A percentile compares a stretch with the other conserved stretches of the same genome.
Evolutionary conservation across 2,797 vertebrate genomes (phyloP).

Genomic region (Sparus aurata): DNA sequence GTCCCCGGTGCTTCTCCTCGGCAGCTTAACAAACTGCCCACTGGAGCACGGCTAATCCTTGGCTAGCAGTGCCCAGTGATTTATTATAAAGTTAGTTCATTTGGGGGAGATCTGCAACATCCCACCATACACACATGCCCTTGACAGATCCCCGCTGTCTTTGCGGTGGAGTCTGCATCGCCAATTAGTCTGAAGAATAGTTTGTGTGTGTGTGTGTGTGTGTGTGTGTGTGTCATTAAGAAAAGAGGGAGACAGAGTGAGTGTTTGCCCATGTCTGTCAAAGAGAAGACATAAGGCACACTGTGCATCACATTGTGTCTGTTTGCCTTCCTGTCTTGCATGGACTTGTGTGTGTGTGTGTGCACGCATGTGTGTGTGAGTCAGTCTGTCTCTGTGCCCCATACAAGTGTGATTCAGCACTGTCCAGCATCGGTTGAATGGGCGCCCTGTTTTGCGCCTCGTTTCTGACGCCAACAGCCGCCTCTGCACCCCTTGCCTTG

Average conservation of each 20-base stretch:
- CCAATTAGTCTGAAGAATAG: constrained; percentile 65
- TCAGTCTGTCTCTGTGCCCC: constrained; percentile 53
- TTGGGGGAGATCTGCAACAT: constrained; percentile 78
- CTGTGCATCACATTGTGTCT: constrained; percentile 60
- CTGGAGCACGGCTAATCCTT: constrained; percentile 83
- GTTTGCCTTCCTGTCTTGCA: constrained; percentile 71
- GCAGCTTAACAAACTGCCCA: constrained; percentile 83
- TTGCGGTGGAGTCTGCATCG: constrained; percentile 47
- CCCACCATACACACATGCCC: constrained; percentile 48
- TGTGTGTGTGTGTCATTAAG: constrained; percentile 37
- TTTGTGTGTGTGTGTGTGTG: constrained; percentile 34
- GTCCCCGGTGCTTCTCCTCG: constrained; percentile 72
- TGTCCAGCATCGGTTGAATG: constrained; percentile 77
- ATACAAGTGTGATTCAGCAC: constrained; percentile 73
- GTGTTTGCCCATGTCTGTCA: constrained; percentile 47
- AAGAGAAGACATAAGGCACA: constrained; percentile 46
- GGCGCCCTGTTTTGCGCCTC: constrained; percentile 73
- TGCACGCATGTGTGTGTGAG: constrained; percentile 46
- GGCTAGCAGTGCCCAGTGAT: constrained; percentile 74
- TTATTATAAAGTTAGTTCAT: constrained; percentile 85
- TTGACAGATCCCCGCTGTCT: constrained; percentile 63
- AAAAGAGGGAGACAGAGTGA: constrained; percentile 20
- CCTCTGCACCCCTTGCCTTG: constrained; percentile 64
- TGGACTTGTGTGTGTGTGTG: constrained; percentile 28
- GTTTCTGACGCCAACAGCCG: constrained; percentile 77